Base-by-base conservation (phyloP, 2,888 invertebrate species). In the Prenolepis imparis region DNA sequence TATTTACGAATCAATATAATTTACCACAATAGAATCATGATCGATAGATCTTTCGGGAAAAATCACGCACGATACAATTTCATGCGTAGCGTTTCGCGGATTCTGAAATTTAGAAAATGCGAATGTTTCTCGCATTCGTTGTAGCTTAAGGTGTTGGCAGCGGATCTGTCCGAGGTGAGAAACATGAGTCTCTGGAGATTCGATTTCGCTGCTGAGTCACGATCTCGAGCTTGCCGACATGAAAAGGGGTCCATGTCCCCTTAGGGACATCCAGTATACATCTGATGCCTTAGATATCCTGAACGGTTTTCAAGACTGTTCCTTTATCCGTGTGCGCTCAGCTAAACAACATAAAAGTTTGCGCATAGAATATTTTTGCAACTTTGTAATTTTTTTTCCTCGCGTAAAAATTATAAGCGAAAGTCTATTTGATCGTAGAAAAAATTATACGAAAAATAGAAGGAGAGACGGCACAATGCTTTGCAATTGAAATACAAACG, bases 141-240 rank as follows among this genome's bases (percentile, higher is more conserved):
- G 70, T 64, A 83, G 61, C 68, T 55, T 63, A 73, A 88, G 88
- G 89, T 88, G 88, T 90, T 89, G 88, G 89, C 89, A 90, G 90
- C 88, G 86, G 88, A 87, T 90, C 87, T 85, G 89, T 89, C 85
- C 85, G 66, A 89, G 85, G 90, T 88, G 90, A 90, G 91, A 90
- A 91, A 91, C 92, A 93, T 88, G 92, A 91, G 93, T 92, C 94
- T 91, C 94, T 63, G 83, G 93, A 92, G 94, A 92, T 89, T 89
- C 90, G 88, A 91, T 92, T 91, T 84, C 89, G 87, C 89, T 92
- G 94, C 93, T 92, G 94, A 94, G 93, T 94, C 94, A 94, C 89
- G 91, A 87, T 89, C 90, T 89, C 91, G 90, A 90, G 89, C 88
- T 89, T 88, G 91, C 88, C 90, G 89, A 91, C 90, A 87, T 87